Evolutionary conservation across 2,888 invertebrate genomes (phyloP).

Genomic region (Lydus trimaculatus): DNA sequence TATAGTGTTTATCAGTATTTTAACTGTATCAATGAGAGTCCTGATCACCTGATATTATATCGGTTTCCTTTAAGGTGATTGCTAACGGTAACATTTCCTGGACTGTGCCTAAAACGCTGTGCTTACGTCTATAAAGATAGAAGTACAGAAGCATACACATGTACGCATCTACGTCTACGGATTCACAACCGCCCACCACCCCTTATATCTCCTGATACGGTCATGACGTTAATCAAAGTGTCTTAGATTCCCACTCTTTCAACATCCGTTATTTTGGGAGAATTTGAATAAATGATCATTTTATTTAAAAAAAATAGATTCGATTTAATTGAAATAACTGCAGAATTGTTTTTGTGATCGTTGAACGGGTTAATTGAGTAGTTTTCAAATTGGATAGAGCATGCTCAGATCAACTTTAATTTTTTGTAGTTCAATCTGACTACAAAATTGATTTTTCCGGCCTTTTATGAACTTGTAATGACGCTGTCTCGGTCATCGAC

Average conservation of each 20-base stretch:
- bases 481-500: constrained; percentile 28
- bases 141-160: neutral
- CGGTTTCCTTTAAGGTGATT: too few relatives aligned
- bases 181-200: neutral
- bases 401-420: constrained; percentile 46
- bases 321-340: neutral
- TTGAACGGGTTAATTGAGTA: too few relatives aligned
- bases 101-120: too few relatives aligned
- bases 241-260: too few relatives aligned
- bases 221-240: neutral
- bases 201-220: neutral
- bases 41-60: too few relatives aligned
- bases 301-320: too few relatives aligned
- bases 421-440: neutral
- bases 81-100: too few relatives aligned
- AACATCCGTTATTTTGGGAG: too few relatives aligned
- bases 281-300: too few relatives aligned
- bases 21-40: too few relatives aligned
- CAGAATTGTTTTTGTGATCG: neutral
- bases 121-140: neutral
- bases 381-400: constrained; percentile 39
- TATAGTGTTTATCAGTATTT: neutral
- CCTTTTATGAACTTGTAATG: constrained; percentile 54
- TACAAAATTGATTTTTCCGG: constrained; percentile 53
- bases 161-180: neutral